Evolutionary conservation across 2,797 vertebrate species (phyloP), one percentile per base, ranked within the genome.

Genomic region (Stomatorhinus walkeri): DNA sequence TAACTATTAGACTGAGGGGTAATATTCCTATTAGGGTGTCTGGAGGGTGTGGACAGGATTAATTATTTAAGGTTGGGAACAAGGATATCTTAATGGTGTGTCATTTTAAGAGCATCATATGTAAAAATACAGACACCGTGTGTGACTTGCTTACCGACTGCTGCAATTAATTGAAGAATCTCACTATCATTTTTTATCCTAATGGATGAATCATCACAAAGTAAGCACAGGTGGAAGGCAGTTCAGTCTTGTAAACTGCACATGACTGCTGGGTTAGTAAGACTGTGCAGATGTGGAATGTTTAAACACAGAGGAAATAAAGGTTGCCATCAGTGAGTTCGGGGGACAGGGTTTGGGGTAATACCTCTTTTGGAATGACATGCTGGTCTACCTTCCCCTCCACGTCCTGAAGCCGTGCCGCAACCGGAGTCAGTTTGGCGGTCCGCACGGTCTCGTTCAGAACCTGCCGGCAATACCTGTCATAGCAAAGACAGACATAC

Each of bases 391-490:
- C 96, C 92, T 96, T 98, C 89, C 98, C 98, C 92, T 99, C 98
- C 91, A 97, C 95, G 92, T 97, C 97, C 94, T 99, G 98, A 88
- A 98, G 97, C 36, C 95, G 95, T 59, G 98, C 98, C 48, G 98
- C 97, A 87, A 99, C 87, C 0, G 98, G 98, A 40, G 98, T 98
- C 83, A 99, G 96, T 93, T 97, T 99, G 88, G 98, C 96, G 0
- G 96, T 97, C 90, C 98, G 95, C 91, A 99, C 97, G 0, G 98
- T 98, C 95, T 99, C 98, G 48, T 97, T 97, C 59, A 99, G 95
- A 7, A 99, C 96, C 89, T 98, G 97, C 88, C 95, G 97, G 92
- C 98, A 99, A 93, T 98, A 99, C 91, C 98, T 99, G 92, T 48
- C 56, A 72, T 9, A 52, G 90, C 72, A 91, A 1, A 64, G 22